phyloP scores from a whole-genome alignment of 2,888 invertebrate species.

The Cataglyphis rosenhaueri region DNA sequence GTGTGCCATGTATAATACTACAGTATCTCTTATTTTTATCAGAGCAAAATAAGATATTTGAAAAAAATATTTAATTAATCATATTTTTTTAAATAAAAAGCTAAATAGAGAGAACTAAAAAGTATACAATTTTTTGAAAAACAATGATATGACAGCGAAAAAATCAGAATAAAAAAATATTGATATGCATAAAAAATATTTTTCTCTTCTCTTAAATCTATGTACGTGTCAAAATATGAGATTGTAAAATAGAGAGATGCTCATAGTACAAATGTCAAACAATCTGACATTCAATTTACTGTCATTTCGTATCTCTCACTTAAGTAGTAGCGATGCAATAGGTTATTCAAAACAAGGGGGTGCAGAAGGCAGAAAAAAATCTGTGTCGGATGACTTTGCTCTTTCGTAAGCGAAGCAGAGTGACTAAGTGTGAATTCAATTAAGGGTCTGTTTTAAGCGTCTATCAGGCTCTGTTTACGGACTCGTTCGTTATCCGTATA shows the following conservation, averaged over 20 bases:
- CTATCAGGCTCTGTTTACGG: constrained; percentile 83
- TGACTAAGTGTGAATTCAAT: constrained; percentile 85
- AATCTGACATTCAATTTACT: constrained; percentile 43
- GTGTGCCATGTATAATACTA: not conserved
- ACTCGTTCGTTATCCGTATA: constrained; percentile 82
- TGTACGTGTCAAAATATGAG: not conserved
- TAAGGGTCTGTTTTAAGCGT: constrained; percentile 83
- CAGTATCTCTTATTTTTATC: not conserved
- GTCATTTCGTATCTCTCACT: constrained; percentile 40
- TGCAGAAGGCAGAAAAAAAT: constrained; percentile 80
- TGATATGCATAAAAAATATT: not conserved
- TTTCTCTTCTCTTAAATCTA: not conserved
- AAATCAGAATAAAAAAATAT: not conserved
- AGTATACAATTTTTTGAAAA: not conserved
- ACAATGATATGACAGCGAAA: not conserved
- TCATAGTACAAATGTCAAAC: not conserved
- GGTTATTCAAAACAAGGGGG: constrained; percentile 72
- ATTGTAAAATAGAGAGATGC: not conserved
- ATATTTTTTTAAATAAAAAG: not conserved
- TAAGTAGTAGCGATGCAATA: constrained; percentile 61
- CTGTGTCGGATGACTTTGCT: constrained; percentile 83
- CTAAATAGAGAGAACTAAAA: not conserved
- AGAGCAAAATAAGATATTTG: not conserved
- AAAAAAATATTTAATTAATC: not conserved
- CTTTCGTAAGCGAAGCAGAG: constrained; percentile 80